Conservation (phyloP, 2,888 invertebrate species). For the Apamea anceps region DNA sequence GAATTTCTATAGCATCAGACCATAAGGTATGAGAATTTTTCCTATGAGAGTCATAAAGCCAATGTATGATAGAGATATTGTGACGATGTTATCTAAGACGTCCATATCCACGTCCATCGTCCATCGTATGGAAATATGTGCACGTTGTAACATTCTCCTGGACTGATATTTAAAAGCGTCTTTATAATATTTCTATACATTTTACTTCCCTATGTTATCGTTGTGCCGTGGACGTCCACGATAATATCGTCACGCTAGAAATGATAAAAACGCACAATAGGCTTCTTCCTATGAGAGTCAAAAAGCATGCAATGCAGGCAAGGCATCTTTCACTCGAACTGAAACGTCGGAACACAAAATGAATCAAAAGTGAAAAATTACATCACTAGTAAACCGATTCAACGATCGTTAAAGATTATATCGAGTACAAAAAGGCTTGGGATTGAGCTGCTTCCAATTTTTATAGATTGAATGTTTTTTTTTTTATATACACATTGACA, state of each 20-base stretch:
- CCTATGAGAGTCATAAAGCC: not conserved
- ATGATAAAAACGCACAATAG: not conserved
- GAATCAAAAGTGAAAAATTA: not conserved
- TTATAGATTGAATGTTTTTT: too few relatives aligned
- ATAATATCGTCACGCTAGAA: not conserved
- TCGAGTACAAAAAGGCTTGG: too few relatives aligned
- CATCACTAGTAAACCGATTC: not conserved
- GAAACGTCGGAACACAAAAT: not conserved
- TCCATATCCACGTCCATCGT: too few relatives aligned
- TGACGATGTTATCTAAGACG: not conserved
- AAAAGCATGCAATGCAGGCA: not conserved
- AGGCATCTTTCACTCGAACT: not conserved
- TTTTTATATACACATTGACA: too few relatives aligned
- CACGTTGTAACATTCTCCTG: not conserved
- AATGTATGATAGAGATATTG: not conserved
- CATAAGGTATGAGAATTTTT: not conserved
- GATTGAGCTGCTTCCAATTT: too few relatives aligned
- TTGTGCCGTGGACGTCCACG: too few relatives aligned
- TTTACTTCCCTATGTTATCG: not conserved
- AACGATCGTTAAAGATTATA: too few relatives aligned
- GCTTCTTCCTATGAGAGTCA: not conserved
- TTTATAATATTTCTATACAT: too few relatives aligned
- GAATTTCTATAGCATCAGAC: slow-evolving; percentile 7
- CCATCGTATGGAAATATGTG: not conserved
- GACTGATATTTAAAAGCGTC: too few relatives aligned